Percentiles rank a stretch among this genome's conserved stretches.
These are phyloP conservation scores for Brachypteracias leptosomus DNA, from an alignment of 2,113 vertebrate genomes.

Conservation along the genomic window DNA sequence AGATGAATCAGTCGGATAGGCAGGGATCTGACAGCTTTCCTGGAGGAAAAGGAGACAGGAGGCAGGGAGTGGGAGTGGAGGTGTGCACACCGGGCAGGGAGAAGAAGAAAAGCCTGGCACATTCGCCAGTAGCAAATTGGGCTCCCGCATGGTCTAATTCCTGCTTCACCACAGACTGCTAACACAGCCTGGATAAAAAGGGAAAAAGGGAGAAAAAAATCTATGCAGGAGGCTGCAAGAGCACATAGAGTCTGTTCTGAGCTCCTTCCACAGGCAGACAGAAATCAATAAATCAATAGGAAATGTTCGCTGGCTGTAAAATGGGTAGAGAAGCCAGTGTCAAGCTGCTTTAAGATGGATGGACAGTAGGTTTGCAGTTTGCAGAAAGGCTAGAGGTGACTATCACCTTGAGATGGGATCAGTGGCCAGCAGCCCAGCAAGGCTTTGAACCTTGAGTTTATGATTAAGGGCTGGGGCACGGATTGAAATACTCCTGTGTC, in stretches of 20 bases:
- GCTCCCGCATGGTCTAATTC: conserved; percentile 90
- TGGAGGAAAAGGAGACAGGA: neutral
- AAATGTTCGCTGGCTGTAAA: conserved; percentile 95
- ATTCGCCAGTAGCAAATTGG: conserved; percentile 80
- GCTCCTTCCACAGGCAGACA: conserved; percentile 91
- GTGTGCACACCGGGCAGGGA: neutral
- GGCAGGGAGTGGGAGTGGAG: neutral
- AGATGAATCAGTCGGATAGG: neutral
- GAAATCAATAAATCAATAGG: conserved; percentile 98
- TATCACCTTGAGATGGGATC: conserved; percentile 82
- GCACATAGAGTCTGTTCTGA: conserved; percentile 85
- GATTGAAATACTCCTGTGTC: conserved; percentile 56
- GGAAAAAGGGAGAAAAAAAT: conserved; percentile 84
- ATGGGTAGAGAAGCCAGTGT: conserved; percentile 89
- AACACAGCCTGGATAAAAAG: conserved; percentile 80
- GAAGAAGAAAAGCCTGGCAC: conserved; percentile 73
- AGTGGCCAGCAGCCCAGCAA: conserved; percentile 69
- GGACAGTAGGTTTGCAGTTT: conserved; percentile 82
- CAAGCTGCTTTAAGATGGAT: conserved; percentile 92
- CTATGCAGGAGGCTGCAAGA: conserved; percentile 82
- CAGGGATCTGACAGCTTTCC: neutral
- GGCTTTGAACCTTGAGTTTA: conserved; percentile 77
- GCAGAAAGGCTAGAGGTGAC: conserved; percentile 81
- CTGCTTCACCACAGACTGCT: conserved; percentile 79
- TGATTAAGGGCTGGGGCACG: conserved; percentile 75